phyloP scores from a whole-genome alignment of 1,140 invertebrate species.

The Sycobia sp. region DNA sequence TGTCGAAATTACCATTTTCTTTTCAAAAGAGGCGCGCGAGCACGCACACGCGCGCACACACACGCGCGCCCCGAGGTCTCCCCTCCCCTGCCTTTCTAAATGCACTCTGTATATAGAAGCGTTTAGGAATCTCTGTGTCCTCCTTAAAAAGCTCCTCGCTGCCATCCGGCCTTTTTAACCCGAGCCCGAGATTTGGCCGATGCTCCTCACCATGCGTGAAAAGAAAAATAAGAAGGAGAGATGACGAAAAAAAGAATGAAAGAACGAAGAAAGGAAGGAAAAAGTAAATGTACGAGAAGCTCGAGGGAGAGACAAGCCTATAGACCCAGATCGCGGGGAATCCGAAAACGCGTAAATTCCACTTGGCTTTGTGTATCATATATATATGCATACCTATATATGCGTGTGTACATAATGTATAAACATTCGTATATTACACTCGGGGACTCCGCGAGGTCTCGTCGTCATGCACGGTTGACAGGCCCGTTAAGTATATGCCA shows the following conservation, averaged over 20 bases:
- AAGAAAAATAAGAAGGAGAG: neutral
- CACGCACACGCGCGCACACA: neutral
- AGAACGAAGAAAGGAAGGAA: constrained; percentile 7
- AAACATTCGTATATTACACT: no score
- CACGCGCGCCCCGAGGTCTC: no score
- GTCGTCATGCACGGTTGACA: no score
- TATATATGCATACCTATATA: no score
- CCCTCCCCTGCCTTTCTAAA: constrained; percentile 19
- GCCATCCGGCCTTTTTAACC: neutral
- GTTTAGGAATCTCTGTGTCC: constrained; percentile 4
- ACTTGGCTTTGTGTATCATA: no score
- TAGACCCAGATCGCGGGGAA: neutral
- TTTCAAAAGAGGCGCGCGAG: neutral
- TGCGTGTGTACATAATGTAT: no score
- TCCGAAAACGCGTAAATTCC: constrained; percentile 17
- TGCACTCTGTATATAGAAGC: neutral
- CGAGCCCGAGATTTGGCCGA: neutral
- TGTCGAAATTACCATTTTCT: constrained; percentile 30
- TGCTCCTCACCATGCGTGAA: neutral
- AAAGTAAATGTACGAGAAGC: no score
- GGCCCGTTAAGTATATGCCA: no score
- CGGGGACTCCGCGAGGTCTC: no score
- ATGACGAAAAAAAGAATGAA: neutral
- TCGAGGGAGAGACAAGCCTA: no score
- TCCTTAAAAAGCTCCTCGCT: no score